Conservation (phyloP, 2,113 vertebrate genomes). For the Hippocampus guttulatus region DNA sequence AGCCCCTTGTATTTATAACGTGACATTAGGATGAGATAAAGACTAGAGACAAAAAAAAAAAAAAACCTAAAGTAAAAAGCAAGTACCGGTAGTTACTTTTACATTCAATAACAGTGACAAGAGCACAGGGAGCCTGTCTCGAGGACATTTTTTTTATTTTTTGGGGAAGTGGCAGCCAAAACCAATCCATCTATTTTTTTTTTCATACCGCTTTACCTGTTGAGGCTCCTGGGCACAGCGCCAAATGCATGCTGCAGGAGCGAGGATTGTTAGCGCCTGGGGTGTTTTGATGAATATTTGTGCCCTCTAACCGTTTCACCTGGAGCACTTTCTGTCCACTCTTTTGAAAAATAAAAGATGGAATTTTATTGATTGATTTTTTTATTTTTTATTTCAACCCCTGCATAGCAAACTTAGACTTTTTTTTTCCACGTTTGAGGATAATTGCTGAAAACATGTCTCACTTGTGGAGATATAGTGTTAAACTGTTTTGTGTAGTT, state of each 20-base stretch:
- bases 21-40: not conserved
- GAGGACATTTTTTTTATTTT: too few relatives aligned
- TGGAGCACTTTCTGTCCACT: not conserved
- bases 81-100: not conserved
- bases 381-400: too few relatives aligned
- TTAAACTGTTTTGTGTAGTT: too few relatives aligned
- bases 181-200: not conserved
- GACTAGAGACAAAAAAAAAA: too few relatives aligned
- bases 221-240: constrained; percentile 23
- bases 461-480: too few relatives aligned
- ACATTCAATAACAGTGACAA: not conserved
- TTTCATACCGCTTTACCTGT: not conserved
- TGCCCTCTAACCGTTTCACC: not conserved
- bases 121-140: not conserved
- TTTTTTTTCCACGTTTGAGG: too few relatives aligned
- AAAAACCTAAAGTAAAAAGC: not conserved
- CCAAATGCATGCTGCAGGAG: not conserved
- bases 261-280: not conserved
- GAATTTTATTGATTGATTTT: too few relatives aligned
- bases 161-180: not conserved
- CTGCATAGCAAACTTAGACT: too few relatives aligned
- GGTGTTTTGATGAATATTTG: not conserved
- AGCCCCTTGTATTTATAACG: not conserved
- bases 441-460: too few relatives aligned
- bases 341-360: too few relatives aligned